phyloP scores from a whole-genome alignment of 2,888 invertebrate genomes.

The Drosophila bunnanda region DNA sequence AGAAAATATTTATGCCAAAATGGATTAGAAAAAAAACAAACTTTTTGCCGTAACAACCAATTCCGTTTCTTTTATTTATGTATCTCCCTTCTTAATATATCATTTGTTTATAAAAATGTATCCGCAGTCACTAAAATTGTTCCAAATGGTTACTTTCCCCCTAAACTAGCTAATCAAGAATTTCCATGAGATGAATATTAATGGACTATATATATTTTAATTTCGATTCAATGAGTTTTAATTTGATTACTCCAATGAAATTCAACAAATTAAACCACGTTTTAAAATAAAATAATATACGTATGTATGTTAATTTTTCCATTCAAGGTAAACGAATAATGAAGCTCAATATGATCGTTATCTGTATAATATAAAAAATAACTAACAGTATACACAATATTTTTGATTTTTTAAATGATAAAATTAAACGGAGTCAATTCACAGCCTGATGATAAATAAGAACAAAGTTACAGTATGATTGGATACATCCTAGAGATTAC shows the following conservation, averaged over 20 bases:
- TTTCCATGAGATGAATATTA: conserved; percentile 12
- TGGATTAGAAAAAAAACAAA: conserved; percentile 18
- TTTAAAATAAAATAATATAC: not conserved
- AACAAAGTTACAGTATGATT: not conserved
- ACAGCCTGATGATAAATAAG: conserved; percentile 1
- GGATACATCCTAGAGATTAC: not conserved
- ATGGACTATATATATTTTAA: not conserved
- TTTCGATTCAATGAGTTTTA: conserved; percentile 3
- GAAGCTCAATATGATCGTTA: not conserved
- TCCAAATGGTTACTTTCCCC: conserved; percentile 7
- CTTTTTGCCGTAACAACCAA: conserved; percentile 12
- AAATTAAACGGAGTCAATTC: not conserved
- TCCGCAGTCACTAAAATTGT: conserved; percentile 9
- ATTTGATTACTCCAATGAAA: not conserved
- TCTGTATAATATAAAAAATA: too few relatives aligned
- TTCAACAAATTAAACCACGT: not conserved
- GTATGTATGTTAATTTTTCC: not conserved
- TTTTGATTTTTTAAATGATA: not conserved
- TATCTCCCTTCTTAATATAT: not conserved
- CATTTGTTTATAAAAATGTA: conserved; percentile 8
- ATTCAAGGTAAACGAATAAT: not conserved
- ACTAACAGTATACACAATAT: too few relatives aligned
- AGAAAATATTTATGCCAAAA: not conserved
- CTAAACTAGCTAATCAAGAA: conserved; percentile 19
- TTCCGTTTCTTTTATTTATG: conserved; percentile 10